Evolutionary conservation across 2,797 vertebrate species (phyloP).

Genomic region (Hyperoplus lanceolatus): DNA sequence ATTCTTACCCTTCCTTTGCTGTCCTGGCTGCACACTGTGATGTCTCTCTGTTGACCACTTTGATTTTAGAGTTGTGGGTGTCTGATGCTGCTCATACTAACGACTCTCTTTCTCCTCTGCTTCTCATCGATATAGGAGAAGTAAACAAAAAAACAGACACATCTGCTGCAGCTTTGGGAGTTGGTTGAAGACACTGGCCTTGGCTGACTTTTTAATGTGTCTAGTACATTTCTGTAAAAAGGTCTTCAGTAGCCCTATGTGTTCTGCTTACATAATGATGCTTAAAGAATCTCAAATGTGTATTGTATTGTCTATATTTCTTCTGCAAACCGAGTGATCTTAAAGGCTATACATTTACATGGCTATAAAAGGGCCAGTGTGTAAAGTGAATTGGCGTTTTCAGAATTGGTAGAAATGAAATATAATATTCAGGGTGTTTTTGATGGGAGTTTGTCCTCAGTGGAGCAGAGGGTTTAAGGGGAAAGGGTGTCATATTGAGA

Average conservation of each 20-base stretch:
- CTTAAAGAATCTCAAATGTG: neutral
- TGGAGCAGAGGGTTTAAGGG: no score
- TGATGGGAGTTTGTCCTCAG: no score
- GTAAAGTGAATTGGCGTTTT: no score
- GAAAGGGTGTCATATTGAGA: no score
- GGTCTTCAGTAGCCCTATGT: no score
- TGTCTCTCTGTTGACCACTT: neutral
- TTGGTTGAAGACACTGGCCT: no score
- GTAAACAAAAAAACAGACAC: neutral
- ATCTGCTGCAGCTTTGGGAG: no score
- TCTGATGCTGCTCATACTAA: neutral
- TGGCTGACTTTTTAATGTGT: neutral
- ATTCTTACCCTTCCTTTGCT: no score
- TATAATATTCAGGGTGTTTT: no score
- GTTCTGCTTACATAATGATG: no score
- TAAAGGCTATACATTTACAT: neutral
- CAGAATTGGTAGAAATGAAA: no score
- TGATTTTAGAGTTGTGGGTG: neutral
- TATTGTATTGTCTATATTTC: neutral
- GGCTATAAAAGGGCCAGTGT: no score
- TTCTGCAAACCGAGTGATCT: neutral
- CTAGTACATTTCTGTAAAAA: neutral
- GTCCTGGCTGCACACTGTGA: neutral
- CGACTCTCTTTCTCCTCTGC: neutral
- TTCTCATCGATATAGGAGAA: neutral